Evolutionary conservation across 2,888 invertebrate species (phyloP).

Genomic region (Trimorus sp.): DNA sequence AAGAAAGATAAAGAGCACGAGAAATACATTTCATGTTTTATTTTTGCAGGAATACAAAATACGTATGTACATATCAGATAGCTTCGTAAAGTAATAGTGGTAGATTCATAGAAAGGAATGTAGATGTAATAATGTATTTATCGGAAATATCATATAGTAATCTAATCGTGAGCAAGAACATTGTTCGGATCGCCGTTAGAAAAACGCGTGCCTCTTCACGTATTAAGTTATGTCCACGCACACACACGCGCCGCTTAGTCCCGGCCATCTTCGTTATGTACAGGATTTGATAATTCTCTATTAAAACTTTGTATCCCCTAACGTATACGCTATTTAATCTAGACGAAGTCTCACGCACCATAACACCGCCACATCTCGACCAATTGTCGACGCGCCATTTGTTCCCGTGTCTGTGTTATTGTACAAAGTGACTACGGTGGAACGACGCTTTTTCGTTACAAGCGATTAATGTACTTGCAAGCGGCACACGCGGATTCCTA

Average conservation of each 20-base stretch:
- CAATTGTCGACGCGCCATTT: too few species aligned
- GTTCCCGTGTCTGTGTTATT: slow-evolving; percentile 25
- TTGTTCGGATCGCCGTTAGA: slow-evolving; percentile 79
- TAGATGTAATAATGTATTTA: slow-evolving; percentile 78
- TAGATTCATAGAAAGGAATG: slow-evolving; percentile 80
- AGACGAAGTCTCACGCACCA: slow-evolving; percentile 29
- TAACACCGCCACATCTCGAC: too few species aligned
- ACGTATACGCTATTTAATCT: slow-evolving; percentile 61
- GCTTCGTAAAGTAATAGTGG: slow-evolving; percentile 80
- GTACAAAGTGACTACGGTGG: slow-evolving; percentile 57
- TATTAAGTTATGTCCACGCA: slow-evolving; percentile 57
- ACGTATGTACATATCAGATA: slow-evolving; percentile 80
- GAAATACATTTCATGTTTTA: slow-evolving; percentile 69
- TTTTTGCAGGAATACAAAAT: slow-evolving; percentile 81
- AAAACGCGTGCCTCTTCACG: slow-evolving; percentile 68
- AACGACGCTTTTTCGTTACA: slow-evolving; percentile 52
- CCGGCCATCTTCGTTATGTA: slow-evolving; percentile 47
- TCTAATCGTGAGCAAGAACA: slow-evolving; percentile 80
- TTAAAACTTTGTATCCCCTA: slow-evolving; percentile 55
- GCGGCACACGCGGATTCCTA: slow-evolving; percentile 58
- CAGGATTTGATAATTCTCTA: slow-evolving; percentile 60
- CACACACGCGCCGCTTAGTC: slow-evolving; percentile 17
- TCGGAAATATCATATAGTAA: slow-evolving; percentile 78
- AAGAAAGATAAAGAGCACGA: background rate
- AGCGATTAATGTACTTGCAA: slow-evolving; percentile 60